phyloP scores from a whole-genome alignment of 2,113 vertebrate genomes.

The Gyps fulvus region DNA sequence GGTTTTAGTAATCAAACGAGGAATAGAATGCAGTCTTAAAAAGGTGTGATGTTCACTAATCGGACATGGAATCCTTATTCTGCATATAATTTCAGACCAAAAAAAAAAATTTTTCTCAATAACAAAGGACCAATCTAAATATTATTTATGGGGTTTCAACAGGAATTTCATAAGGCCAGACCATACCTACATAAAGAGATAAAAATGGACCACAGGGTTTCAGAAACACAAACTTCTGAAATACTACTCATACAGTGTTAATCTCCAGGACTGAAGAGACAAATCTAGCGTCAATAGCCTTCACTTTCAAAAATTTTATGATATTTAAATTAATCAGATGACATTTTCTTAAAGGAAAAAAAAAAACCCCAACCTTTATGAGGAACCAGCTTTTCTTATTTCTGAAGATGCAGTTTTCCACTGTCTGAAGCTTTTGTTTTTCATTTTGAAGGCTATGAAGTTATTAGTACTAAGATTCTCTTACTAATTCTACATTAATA shows the following conservation, averaged over 20 bases:
- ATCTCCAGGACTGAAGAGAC: background rate
- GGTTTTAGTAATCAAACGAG: background rate
- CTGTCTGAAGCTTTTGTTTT: background rate
- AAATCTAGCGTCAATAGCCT: background rate
- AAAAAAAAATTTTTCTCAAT: background rate
- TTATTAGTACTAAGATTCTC: background rate
- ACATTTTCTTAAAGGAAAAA: background rate
- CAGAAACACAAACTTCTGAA: background rate
- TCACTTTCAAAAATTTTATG: background rate
- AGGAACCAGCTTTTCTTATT: background rate
- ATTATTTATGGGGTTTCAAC: background rate
- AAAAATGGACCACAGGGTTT: background rate
- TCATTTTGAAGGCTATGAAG: background rate
- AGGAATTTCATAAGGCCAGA: background rate
- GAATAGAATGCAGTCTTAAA: background rate
- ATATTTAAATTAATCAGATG: background rate
- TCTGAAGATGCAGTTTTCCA: background rate
- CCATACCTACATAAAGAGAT: background rate
- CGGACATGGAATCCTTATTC: background rate
- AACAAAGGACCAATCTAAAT: background rate
- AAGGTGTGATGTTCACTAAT: background rate
- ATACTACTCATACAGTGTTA: background rate
- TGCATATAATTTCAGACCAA: background rate
- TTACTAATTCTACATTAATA: background rate
- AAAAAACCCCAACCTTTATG: too few relatives aligned